Base-by-base conservation (phyloP, 2,888 invertebrate genomes). In the Mallateleia sp. region DNA sequence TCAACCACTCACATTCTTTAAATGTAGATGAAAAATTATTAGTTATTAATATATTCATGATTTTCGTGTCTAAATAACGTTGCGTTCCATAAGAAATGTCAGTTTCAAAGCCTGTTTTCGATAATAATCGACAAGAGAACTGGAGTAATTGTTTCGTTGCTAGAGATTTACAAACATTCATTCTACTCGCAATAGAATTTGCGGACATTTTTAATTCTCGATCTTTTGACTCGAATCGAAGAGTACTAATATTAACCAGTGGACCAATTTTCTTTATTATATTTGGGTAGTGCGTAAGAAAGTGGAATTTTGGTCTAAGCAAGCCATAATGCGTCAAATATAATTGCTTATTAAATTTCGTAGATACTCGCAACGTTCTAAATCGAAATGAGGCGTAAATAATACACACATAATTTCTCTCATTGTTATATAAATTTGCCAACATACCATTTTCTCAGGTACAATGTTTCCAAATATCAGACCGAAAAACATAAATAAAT, bases 341-440 rank as follows among this genome's bases (percentile, higher is more conserved):
- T n/a, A 47, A 50, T 58, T 56, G 24, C 6, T 28, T 32, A 66
- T 66, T 15, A 66, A 50, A 2, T 8, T n/a, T 8, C 24, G 25
- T 8, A 66, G n/a, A 50, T 66, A 66, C 1, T 66, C 66, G n/a
- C 66, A 66, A 1, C 47, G 28, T 20, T 66, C 50, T 25, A 58
- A 18, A 22, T 24, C 58, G 60, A 56, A 5, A 42, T 71, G n/a
- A 4, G 9, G 9, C 18, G 32, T 7, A 1, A 47, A 58, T 28
- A 72, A n/a, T 14, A 72, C 18, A 18, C 1, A 28, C 7, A 72
- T 7, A 58, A 72, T 72, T 42, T 71, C 62, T 6, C n/a, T 11
- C 20, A 87, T 25, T 50, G 72, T 85, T 20, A 54, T 79, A 67
- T 87, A 89, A 4, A 89, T n/a, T 42, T 54, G 45, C 85, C 88